Evolutionary conservation across 2,113 vertebrate genomes (phyloP), one percentile per base, ranked within the genome.

Genomic region (Ailuropoda melanoleuca): DNA sequence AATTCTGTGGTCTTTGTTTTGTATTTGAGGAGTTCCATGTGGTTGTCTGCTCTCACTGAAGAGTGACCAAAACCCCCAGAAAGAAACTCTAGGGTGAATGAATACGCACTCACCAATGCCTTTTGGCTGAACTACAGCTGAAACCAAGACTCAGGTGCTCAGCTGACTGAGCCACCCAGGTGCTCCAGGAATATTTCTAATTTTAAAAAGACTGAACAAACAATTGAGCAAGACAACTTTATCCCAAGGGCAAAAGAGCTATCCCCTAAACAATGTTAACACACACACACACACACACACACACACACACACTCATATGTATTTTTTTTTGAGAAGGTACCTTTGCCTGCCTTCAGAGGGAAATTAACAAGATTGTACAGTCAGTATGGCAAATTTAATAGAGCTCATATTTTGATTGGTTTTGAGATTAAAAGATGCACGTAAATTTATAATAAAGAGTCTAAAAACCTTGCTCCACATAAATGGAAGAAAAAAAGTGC

Each of bases 361-460:
- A 95, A 80, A 84, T 23, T 24, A 83, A 23, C 48, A 74, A 84
- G 26, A 83, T 18, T 39, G 26, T 37, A 23, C 15, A 6, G 48
- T 86, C n/a, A 68, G 8, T 68, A 68, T 68, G 19, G 72, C 26
- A 50, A 60, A 62, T 85, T 60, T 55, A 86, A 82, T 29, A 37
- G 46, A 55, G 29, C 46, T 96, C 58, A 50, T 37, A 55, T 66
- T 77, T 89, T 56, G 64, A 92, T 37, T 93, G 64, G 88, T 64
- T 8, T 72, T 94, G 80, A 97, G 68, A 80, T 80, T 82, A 86
- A 43, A 8, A 86, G 29, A 3, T 77, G 6, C 39, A 80, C 48
- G 87, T 82, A 89, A 77, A 97, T 92, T 89, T 92, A 85, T 39
- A 94, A 89, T 72, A 85, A 90, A 3, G 29, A 91, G 8, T 60